These are phyloP conservation scores for Busseola fusca DNA, from an alignment of 2,888 invertebrate species.

Conservation along the genomic window DNA sequence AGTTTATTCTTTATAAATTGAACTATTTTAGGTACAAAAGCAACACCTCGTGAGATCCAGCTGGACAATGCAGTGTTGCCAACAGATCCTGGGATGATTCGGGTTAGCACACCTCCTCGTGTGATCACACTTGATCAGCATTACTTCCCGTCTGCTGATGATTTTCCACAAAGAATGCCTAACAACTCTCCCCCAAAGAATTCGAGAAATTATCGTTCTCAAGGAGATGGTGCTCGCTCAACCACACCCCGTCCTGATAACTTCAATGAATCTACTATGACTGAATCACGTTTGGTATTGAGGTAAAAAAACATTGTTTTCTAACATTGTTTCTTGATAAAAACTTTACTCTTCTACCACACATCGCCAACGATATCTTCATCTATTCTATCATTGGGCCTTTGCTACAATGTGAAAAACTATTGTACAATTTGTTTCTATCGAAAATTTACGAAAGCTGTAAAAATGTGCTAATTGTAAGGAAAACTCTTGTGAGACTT, in stretches of 20 bases:
- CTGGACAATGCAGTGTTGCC: slow-evolving; percentile 94
- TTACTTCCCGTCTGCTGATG: slow-evolving; percentile 92
- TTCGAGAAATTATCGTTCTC: slow-evolving; percentile 75
- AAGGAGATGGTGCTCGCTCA: slow-evolving; percentile 82
- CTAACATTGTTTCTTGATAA: slow-evolving; percentile 1
- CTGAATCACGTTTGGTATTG: slow-evolving; percentile 83
- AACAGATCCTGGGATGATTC: slow-evolving; percentile 92
- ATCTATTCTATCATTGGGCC: neutral
- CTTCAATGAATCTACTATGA: slow-evolving; percentile 86
- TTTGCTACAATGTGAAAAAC: neutral
- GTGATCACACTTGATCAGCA: slow-evolving; percentile 96
- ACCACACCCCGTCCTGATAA: slow-evolving; percentile 78
- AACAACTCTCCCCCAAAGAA: slow-evolving; percentile 81
- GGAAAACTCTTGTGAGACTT: neutral
- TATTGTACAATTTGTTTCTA: neutral
- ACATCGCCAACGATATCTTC: neutral
- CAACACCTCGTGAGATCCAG: slow-evolving; percentile 95
- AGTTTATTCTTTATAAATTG: neutral
- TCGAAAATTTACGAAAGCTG: neutral
- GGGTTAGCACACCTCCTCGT: slow-evolving; percentile 96
- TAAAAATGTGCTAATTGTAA: neutral
- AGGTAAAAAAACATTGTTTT: slow-evolving; percentile 70
- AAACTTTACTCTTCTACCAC: neutral
- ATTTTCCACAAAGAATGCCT: slow-evolving; percentile 77
- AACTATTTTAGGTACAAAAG: slow-evolving; percentile 91